Base-by-base conservation (phyloP, 2,797 vertebrate species). In the Hapalemur alaotrensis region DNA sequence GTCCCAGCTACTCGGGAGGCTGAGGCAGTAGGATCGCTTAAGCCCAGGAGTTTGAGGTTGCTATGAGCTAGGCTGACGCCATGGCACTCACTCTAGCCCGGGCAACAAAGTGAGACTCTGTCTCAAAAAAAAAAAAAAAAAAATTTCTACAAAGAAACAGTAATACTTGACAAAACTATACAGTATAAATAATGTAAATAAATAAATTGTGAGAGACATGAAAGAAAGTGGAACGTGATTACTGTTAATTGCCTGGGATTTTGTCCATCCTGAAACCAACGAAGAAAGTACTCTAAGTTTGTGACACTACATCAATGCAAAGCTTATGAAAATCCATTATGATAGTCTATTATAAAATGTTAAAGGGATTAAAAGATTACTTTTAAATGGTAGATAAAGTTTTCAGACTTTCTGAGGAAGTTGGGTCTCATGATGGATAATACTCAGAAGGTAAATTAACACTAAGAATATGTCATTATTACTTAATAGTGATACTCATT, bases 341-440 rank as follows among this genome's bases (percentile, higher is more conserved):
- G 22, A 93, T 76, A 85, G 84, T 76, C 93, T 93, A 91, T 96
- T 97, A 96, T 85, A 95, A 97, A 94, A 94, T 67, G 92, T 28
- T 92, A 97, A 93, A 73, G 86, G 95, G 95, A 97, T 96, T 97
- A 97, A 97, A 95, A 96, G 96, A 96, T 97, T 96, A 96, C 61
- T 95, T 96, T 97, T 96, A 96, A 97, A 43, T 96, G 69, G 91
- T 78, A 97, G 96, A 97, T 96, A 96, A 96, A 80, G 69, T 96
- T 98, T 95, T 86, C 50, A 95, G 52, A 93, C 92, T 95, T 97
- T 95, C 94, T 89, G 87, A 92, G 61, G 30, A 97, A 89, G 88
- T 86, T 95, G 57, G 61, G n/a, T 73, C 46, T 95, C 79, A 95
- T 15, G 95, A 89, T 95, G 87, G 73, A 96, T 97, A 97, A 95